These are phyloP conservation scores for Craterocephalus amniculus DNA, from an alignment of 2,797 vertebrate genomes.

Conservation along the genomic window DNA sequence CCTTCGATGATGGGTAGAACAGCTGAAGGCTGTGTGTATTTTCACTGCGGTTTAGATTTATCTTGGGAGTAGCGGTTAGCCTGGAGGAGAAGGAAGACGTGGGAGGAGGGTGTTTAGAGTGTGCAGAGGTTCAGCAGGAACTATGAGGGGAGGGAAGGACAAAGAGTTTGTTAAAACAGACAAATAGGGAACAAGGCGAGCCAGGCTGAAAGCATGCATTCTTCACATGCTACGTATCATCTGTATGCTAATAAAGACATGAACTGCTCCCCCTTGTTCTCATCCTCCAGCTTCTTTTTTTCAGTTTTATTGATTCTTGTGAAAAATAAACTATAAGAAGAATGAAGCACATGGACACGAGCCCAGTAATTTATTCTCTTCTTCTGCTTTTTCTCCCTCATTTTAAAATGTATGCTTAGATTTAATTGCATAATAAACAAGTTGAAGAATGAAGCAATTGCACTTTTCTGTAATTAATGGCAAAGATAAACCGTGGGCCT, in stretches of 20 bases:
- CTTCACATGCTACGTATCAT: background rate
- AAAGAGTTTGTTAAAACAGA: constrained; percentile 2
- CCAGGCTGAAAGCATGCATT: background rate
- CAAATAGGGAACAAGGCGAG: background rate
- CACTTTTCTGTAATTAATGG: background rate
- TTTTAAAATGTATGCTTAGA: background rate
- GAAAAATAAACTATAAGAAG: background rate
- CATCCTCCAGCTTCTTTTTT: background rate
- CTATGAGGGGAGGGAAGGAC: constrained; percentile 15
- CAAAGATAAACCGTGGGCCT: background rate
- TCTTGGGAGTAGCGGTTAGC: constrained; percentile 61
- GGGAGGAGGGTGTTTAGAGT: constrained; percentile 45
- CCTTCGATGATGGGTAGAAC: constrained; percentile 51
- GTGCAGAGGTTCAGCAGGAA: constrained; percentile 40
- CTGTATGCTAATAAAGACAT: background rate
- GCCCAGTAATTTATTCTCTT: background rate
- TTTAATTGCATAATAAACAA: background rate
- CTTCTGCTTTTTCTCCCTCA: background rate
- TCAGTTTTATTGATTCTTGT: background rate
- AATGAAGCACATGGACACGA: background rate
- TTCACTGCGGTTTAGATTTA: constrained; percentile 50
- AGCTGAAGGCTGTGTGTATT: constrained; percentile 65
- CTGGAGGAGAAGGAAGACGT: constrained; percentile 38
- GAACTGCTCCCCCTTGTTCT: too few species aligned
- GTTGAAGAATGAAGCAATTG: background rate